Evolutionary conservation across 2,888 invertebrate species (phyloP), one percentile per base, ranked within the genome.

Genomic region (Encarsia formosa): DNA sequence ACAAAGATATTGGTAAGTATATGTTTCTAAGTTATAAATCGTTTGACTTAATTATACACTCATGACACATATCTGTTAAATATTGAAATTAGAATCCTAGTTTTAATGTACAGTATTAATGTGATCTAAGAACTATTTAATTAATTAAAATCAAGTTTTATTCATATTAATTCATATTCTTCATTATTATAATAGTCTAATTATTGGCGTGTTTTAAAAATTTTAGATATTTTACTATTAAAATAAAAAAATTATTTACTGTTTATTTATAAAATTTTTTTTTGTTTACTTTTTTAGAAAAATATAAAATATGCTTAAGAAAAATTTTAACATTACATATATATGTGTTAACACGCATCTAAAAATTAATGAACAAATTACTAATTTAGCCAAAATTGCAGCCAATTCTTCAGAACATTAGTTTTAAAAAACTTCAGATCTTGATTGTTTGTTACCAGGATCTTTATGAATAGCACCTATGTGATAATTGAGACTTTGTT

Each of bases 401-500:
- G 45, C 41, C 39, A 16, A 40, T 43, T 43, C 13, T 34, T 44
- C 47, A 42, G 18, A 32, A 41, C 38, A 43, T 6, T 20, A 39
- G 18, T 41, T 35, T 40, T 18, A 24, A 38, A 42, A 42, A 37
- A 43, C 16, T 15, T 19, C n/a, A 38, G 39, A 26, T 56, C 34
- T 51, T 51, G 53, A 56, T 42, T 53, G 48, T 18, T 53, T 44
- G 39, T 56, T 56, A 26, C 53, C 53, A 40, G 56, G 31, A 18
- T 53, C 29, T 41, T 56, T 56, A 45, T 56, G 56, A 24, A 56
- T 53, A 4, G 53, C 56, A 23, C 56, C 56, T 51, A 56, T 56
- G 13, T 56, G 56, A 44, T 56, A 56, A 35, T 56, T 56, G 26
- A 56, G 56, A 51, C 56, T 56, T 51, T 56, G 56, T 19, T 56